Conservation (phyloP, 2,888 invertebrate genomes). For the Drosophila maculinotata region DNA sequence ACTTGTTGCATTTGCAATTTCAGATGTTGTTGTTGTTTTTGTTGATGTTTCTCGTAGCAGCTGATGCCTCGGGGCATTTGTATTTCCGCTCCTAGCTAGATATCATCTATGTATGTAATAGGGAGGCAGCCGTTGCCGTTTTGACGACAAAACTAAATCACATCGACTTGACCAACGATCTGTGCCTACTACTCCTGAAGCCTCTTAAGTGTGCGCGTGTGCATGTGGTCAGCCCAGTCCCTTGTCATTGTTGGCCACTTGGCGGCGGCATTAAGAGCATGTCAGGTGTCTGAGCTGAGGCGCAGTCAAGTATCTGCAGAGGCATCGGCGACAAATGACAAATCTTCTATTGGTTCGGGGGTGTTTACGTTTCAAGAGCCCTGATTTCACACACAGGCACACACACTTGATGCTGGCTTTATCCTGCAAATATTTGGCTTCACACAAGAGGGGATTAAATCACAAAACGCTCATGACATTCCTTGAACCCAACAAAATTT, state of each 20-base stretch:
- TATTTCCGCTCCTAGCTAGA: slow-evolving; percentile 62
- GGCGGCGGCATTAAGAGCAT: slow-evolving; percentile 48
- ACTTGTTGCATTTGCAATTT: not conserved
- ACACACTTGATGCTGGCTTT: slow-evolving; percentile 10
- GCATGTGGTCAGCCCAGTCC: slow-evolving; percentile 2
- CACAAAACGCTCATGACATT: slow-evolving; percentile 62
- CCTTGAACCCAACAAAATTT: slow-evolving; percentile 44
- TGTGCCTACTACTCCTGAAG: not conserved
- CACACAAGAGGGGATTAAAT: slow-evolving; percentile 73
- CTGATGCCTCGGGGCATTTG: slow-evolving; percentile 72
- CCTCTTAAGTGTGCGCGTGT: not conserved
- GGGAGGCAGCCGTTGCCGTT: slow-evolving; percentile 37
- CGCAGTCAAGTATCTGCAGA: slow-evolving; percentile 53
- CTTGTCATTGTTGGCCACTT: slow-evolving; percentile 29
- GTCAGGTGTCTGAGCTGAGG: slow-evolving; percentile 58
- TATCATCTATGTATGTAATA: slow-evolving; percentile 45
- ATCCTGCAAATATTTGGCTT: slow-evolving; percentile 70
- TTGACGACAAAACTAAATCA: slow-evolving; percentile 65
- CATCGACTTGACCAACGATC: slow-evolving; percentile 44
- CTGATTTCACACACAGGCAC: slow-evolving; percentile 27
- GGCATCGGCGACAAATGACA: slow-evolving; percentile 53
- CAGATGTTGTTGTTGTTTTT: not conserved
- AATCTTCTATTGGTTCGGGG: slow-evolving; percentile 39
- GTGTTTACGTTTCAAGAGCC: slow-evolving; percentile 49
- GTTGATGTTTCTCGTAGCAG: slow-evolving; percentile 43